Evolutionary conservation across 2,797 vertebrate species (phyloP).

Genomic region (Rhinichthys osculus): DNA sequence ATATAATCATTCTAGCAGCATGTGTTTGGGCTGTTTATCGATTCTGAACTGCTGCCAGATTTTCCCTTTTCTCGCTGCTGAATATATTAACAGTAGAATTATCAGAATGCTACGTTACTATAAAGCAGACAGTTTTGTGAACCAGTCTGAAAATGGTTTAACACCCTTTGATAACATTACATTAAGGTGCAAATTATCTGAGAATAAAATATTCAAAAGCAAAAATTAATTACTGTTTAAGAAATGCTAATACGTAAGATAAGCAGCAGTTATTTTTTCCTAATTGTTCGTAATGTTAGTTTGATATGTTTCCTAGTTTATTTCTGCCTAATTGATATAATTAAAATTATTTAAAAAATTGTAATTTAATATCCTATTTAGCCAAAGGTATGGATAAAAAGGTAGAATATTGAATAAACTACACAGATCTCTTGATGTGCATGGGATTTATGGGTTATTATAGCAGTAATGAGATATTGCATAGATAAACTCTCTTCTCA

Average conservation of each 20-base stretch:
- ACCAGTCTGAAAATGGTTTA: constrained; percentile 9
- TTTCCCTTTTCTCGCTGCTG: constrained; percentile 20
- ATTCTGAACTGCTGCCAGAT: constrained; percentile 45
- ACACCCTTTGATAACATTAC: constrained; percentile 50
- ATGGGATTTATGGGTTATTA: constrained; percentile 18
- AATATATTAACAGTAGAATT: constrained; percentile 53
- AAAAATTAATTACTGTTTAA: constrained; percentile 45
- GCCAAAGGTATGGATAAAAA: constrained; percentile 12
- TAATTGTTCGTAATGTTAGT: constrained; percentile 14
- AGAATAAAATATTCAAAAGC: constrained; percentile 52
- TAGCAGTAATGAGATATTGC: constrained; percentile 22
- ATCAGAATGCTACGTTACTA: constrained; percentile 43
- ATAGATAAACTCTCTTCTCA: constrained; percentile 15
- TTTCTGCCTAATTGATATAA: constrained; percentile 32
- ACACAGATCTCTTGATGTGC: neutral
- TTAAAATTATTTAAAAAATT: neutral
- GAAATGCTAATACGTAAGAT: constrained; percentile 45
- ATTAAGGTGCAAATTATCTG: constrained; percentile 45
- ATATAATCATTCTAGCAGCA: constrained; percentile 26
- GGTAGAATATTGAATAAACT: constrained; percentile 13
- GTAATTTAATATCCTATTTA: constrained; percentile 6
- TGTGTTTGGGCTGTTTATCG: constrained; percentile 50
- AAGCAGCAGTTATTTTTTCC: neutral
- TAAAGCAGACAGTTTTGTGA: constrained; percentile 33
- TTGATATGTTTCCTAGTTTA: constrained; percentile 11